Base-by-base conservation (phyloP, 2,888 invertebrate genomes). In the Cabera pusaria region DNA sequence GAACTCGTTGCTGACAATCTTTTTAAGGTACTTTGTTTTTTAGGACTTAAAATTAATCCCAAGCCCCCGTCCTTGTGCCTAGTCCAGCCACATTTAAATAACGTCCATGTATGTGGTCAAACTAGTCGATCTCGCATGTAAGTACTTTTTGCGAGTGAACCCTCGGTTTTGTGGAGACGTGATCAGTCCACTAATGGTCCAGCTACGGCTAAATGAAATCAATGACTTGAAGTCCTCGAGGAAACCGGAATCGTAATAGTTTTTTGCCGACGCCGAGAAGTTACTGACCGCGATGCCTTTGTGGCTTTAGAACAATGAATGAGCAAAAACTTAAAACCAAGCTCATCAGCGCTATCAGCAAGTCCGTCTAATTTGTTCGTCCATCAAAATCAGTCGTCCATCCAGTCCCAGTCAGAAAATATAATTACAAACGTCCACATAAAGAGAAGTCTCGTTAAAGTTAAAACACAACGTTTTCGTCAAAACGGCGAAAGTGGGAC, bases 401-500 rank as follows among this genome's bases (percentile, higher is more conserved):
- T 39, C 40, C 38, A 49, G 49, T n/a, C n/a, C n/a, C n/a, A n/a
- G n/a, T n/a, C n/a, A n/a, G n/a, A n/a, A 16, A 5, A 38, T 36
- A 46, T 61, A 53, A 57, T 52, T 27, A 28, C 33, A n/a, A 55
- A 52, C 37, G 49, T 51, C 51, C 52, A 46, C 52, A 49, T 44
- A 33, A 45, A 53, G 42, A 33, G 40, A 50, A 52, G 35, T 33
- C 48, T 52, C 50, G n/a, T n/a, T n/a, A n/a, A n/a, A n/a, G 50
- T 54, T 56, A 36, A 41, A 40, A 44, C 47, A 48, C 36, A 50
- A 34, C 44, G 22, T 61, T 59, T 59, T 51, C 52, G 55, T 56
- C 55, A 56, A 63, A 64, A 59, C 50, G 45, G 49, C 49, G 57
- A 65, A 70, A 66, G 66, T 61, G 44, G 57, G 49, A 45, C 60